Evolutionary conservation across 1,140 invertebrate genomes (phyloP), one percentile per base, ranked within the genome.

Genomic region (Zaprionus camerounensis): DNA sequence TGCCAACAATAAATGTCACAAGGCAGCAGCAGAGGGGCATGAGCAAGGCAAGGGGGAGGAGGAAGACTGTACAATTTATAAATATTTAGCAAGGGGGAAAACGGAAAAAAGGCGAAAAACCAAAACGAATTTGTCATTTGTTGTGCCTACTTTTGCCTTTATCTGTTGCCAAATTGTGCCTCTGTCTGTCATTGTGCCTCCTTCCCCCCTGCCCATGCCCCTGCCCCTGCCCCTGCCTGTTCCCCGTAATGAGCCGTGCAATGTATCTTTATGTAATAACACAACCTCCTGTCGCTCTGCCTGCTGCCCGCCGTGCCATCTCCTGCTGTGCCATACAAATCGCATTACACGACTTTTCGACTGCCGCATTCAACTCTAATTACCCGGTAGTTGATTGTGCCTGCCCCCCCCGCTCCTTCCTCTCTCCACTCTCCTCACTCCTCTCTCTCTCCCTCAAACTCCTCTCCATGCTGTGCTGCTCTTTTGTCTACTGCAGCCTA

Each of bases 331-430:
- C 71, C 81, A 85, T 88, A 88, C 85, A 90, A 88, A 88, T 88
- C 85, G 85, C 82, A 88, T 88, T 90, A 88, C 85, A 90, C 78
- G 85, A 88, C 85, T 88, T 90, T 87, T 88, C 80, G 85, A 88
- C 85, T 88, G 63, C 34, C 49, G 70, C 85, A 87, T 87, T 87
- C 85, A 84, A 81, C 84, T 87, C 85, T 87, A 87, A 87, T 87
- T 87, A 87, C 84, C 81, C 84, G 84, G 84, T 87, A 87, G 84
- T 88, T 78, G 84, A 79, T 87, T 87, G 78, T 81, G 11, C n/a
- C 13, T 46, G 36, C 58, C 44, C 22, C 58, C 44, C 22, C 34
- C 46, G 5, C 28, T 13, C 3, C 5, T n/a, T 17, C 62, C 28
- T 22, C 26, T 9, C n/a, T 24, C 20, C 20, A 5, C 9, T 24